Evolutionary conservation across 92 coral and sea anemone genomes (phyloP).

Genomic region (Palythoa heliodiscus): DNA sequence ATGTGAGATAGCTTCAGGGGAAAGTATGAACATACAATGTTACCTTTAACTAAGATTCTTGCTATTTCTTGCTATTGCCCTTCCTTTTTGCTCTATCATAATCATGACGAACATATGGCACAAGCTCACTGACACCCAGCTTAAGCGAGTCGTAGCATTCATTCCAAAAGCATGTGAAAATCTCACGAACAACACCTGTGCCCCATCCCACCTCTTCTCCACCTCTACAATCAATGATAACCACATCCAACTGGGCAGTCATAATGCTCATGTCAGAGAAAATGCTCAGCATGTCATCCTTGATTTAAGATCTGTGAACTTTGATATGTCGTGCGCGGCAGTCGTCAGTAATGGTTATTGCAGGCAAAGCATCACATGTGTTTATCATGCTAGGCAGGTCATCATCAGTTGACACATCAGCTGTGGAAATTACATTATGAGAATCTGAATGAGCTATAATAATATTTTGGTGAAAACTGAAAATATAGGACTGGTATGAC

Average conservation of each 20-base stretch:
- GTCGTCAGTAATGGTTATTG: constrained; percentile 19
- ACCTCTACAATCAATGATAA: constrained; percentile 49
- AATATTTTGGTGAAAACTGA: constrained; percentile 35
- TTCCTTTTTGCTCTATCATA: constrained; percentile 47
- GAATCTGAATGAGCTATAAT: constrained; percentile 26
- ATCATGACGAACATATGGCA: constrained; percentile 61
- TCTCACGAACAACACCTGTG: constrained; percentile 57
- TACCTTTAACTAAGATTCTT: constrained; percentile 62
- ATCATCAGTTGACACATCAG: constrained; percentile 35
- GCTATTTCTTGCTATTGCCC: constrained; percentile 68
- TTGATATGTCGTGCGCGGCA: neutral
- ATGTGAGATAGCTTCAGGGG: constrained; percentile 41
- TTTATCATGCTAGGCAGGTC: constrained; percentile 34
- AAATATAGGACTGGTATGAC: constrained; percentile 16
- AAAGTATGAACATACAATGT: constrained; percentile 28
- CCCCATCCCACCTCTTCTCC: constrained; percentile 53
- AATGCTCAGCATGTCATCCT: neutral
- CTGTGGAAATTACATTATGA: constrained; percentile 38
- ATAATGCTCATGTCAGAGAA: neutral
- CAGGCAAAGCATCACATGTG: constrained; percentile 26
- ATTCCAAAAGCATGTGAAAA: constrained; percentile 54
- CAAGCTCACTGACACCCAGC: constrained; percentile 52
- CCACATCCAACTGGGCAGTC: neutral
- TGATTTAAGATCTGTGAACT: neutral
- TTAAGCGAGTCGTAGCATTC: constrained; percentile 55